phyloP scores from a whole-genome alignment of 2,113 vertebrate species.

The Lepisosteus oculatus region DNA sequence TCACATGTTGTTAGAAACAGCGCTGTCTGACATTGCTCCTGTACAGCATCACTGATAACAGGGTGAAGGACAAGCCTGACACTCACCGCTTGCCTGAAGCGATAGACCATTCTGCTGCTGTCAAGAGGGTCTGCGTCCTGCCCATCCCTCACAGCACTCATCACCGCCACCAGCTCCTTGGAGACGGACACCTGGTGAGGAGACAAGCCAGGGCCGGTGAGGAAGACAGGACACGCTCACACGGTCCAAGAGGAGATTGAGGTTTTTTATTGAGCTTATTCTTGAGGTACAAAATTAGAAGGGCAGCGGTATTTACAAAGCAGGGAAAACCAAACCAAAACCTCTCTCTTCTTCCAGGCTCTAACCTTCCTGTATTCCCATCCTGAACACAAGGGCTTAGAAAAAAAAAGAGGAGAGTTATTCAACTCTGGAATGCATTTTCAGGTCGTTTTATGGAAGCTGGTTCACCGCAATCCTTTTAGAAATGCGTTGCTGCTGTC shows the following conservation, averaged over 20 bases:
- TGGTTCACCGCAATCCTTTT: too few relatives aligned
- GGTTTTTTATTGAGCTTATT: background rate
- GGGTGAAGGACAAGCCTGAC: background rate
- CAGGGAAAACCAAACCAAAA: too few relatives aligned
- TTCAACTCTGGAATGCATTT: too few relatives aligned
- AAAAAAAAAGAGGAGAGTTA: too few relatives aligned
- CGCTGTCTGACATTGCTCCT: background rate
- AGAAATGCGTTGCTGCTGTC: too few relatives aligned
- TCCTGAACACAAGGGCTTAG: too few relatives aligned
- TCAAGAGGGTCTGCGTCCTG: constrained; percentile 79
- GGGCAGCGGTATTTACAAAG: background rate
- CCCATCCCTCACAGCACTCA: constrained; percentile 87
- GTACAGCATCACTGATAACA: background rate
- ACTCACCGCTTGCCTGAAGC: constrained; percentile 83
- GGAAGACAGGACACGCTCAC: too few relatives aligned
- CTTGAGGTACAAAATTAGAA: background rate
- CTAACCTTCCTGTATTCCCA: too few relatives aligned
- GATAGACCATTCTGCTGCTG: constrained; percentile 65
- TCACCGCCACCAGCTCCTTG: constrained; percentile 87
- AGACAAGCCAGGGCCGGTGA: background rate
- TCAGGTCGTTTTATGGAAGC: too few relatives aligned
- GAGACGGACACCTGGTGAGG: constrained; percentile 79
- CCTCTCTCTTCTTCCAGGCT: too few relatives aligned
- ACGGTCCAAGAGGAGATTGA: too few relatives aligned
- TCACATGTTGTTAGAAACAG: too few relatives aligned